Base-by-base conservation (phyloP, 1,140 invertebrate species). In the Drosophila varians region DNA sequence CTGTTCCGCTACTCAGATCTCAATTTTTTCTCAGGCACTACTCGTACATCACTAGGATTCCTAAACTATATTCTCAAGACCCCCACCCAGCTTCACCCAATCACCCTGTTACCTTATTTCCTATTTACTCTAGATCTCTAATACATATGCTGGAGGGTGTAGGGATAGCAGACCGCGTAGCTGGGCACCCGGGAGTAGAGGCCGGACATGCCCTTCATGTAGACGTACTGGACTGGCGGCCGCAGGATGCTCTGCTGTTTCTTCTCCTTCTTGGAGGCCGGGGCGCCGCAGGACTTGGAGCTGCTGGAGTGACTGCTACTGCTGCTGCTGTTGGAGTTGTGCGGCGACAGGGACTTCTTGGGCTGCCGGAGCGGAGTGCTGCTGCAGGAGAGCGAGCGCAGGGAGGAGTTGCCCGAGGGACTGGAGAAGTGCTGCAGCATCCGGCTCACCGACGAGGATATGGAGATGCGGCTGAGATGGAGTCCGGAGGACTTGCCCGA, bases 351-450 rank as follows among this genome's bases (percentile, higher is more conserved):
- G n/a, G 68, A 74, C 25, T 79, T 88, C 58, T 72, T 53, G 21
- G 74, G 43, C 40, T 87, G 72, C 1, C 73, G 57, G 48, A 93
- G 90, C 7, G 93, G 92, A 11, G 92, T 92, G 43, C 92, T 93
- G 70, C 92, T 94, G 88, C 93, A 94, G 31, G 93, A 94, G 55
- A 94, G 92, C 4, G 94, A 94, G 2, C 94, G 92, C 8, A 92
- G 92, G 1, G 93, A 93, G 18, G 73, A 76, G 4, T 74, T 79
- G 6, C 72, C 76, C 16, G 80, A 80, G 43, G 72, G 74, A 26
- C 51, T 60, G 31, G 86, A 78, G 4, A 96, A 91, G 55, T 93
- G 94, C 72, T 95, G 94, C 65, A 96, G 94, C 11, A 95, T 94
- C 40, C 93, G 93, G 26, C 93, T 92, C 1, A 96, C 92, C 2